These are phyloP conservation scores for Xanthia togata DNA, from an alignment of 2,888 invertebrate genomes.

Conservation along the genomic window DNA sequence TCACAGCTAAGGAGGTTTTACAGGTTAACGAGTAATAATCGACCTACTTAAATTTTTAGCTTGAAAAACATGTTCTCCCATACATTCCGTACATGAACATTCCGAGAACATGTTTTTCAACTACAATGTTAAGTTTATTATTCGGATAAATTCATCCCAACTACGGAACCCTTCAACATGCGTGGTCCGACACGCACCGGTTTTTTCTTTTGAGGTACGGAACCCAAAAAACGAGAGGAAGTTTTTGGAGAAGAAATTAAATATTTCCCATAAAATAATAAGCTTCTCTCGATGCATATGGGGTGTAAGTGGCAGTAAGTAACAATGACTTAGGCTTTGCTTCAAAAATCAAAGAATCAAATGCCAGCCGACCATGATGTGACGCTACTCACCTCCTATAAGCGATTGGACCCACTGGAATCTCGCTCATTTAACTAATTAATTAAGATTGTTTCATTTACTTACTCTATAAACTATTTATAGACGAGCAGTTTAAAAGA, in stretches of 20 bases:
- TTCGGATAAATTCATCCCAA: too few species aligned
- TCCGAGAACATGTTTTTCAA: too few species aligned
- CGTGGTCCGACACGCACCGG: too few species aligned
- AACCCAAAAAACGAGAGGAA: background rate
- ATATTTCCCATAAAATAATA: background rate
- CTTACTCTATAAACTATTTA: background rate
- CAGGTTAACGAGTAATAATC: too few species aligned
- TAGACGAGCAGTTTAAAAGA: background rate
- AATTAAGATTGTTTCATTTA: background rate
- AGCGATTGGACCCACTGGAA: constrained; percentile 27
- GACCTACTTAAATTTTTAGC: too few species aligned
- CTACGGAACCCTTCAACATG: too few species aligned
- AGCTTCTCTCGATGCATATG: background rate
- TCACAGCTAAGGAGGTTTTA: too few species aligned
- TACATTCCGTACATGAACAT: too few species aligned
- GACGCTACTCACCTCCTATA: constrained; percentile 22
- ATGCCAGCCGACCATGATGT: constrained; percentile 3
- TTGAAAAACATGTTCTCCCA: too few species aligned
- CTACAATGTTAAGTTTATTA: too few species aligned
- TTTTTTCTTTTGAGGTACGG: too few species aligned
- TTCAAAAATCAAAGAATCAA: background rate
- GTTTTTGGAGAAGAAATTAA: background rate
- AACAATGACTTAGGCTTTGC: background rate
- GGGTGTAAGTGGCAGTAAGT: background rate
- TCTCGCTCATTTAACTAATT: constrained; percentile 27